Conservation (phyloP, 2,797 vertebrate species). For the Melopsittacus undulatus region DNA sequence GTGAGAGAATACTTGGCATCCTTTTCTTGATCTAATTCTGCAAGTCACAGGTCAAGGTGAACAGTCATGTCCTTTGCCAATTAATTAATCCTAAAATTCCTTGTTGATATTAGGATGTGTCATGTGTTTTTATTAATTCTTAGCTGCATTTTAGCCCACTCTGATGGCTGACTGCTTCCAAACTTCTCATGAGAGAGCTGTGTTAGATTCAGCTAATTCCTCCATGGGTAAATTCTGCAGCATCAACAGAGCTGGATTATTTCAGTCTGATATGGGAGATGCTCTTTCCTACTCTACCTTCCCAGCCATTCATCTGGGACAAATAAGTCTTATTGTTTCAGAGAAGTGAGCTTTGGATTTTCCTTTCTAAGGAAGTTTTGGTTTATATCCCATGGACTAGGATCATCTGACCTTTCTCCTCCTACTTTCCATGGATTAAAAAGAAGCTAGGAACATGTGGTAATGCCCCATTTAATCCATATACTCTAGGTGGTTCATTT, state of each 20-base stretch:
- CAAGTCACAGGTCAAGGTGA: neutral
- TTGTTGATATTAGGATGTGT: neutral
- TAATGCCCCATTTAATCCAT: neutral
- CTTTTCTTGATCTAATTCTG: neutral
- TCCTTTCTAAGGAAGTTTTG: neutral
- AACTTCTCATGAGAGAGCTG: neutral
- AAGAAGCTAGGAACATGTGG: neutral
- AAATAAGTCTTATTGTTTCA: neutral
- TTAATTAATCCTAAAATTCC: neutral
- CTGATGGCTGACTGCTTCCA: neutral
- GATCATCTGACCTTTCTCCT: constrained; percentile 15
- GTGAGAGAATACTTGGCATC: neutral
- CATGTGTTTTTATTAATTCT: neutral
- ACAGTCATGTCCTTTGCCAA: neutral
- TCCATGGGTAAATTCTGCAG: neutral
- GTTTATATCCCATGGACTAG: neutral
- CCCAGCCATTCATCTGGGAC: neutral
- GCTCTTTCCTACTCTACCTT: neutral
- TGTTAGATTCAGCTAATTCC: neutral
- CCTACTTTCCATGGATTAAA: neutral
- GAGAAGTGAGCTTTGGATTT: neutral
- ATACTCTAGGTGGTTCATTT: neutral
- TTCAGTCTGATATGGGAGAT: neutral
- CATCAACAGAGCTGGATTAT: neutral
- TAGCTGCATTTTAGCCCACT: neutral